A percentile compares a stretch with the other conserved stretches of the same genome.
Conservation (phyloP, 2,797 vertebrate species). For the Anolis apletophallus region DNA sequence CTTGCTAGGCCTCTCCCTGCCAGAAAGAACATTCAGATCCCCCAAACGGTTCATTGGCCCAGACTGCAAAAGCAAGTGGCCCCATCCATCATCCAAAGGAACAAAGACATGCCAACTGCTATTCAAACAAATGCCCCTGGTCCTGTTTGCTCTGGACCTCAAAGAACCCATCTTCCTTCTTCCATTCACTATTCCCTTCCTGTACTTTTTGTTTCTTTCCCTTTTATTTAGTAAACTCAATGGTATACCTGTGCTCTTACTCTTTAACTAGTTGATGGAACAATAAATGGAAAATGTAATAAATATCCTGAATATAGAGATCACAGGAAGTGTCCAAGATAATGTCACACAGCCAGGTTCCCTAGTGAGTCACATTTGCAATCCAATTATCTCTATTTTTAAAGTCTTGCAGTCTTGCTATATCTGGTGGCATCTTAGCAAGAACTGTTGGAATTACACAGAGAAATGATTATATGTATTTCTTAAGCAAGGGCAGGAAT, state of each 20-base stretch:
- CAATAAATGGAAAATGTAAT: background rate
- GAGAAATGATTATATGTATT: background rate
- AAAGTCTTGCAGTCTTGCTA: conserved; percentile 67
- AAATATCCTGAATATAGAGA: background rate
- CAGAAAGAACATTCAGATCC: background rate
- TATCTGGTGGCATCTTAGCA: conserved; percentile 56
- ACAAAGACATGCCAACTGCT: background rate
- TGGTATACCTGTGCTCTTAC: background rate
- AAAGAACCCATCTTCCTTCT: background rate
- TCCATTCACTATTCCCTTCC: background rate
- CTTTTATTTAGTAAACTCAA: background rate
- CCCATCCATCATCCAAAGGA: background rate
- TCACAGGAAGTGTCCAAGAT: conserved; percentile 34
- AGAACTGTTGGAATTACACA: background rate
- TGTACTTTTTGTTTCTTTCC: background rate
- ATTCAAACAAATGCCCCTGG: background rate
- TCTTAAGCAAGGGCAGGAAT: too few relatives aligned
- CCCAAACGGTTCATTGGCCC: background rate
- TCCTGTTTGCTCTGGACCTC: background rate
- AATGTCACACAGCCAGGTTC: conserved; percentile 55
- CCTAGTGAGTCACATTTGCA: conserved; percentile 69
- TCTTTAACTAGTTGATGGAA: background rate
- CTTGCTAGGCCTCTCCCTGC: background rate
- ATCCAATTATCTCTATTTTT: conserved; percentile 77
- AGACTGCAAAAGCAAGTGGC: background rate